Percentiles rank a stretch among this genome's conserved stretches.
These are phyloP conservation scores for Poecilia velifera DNA, from an alignment of 2,797 vertebrate genomes.

Conservation along the genomic window DNA sequence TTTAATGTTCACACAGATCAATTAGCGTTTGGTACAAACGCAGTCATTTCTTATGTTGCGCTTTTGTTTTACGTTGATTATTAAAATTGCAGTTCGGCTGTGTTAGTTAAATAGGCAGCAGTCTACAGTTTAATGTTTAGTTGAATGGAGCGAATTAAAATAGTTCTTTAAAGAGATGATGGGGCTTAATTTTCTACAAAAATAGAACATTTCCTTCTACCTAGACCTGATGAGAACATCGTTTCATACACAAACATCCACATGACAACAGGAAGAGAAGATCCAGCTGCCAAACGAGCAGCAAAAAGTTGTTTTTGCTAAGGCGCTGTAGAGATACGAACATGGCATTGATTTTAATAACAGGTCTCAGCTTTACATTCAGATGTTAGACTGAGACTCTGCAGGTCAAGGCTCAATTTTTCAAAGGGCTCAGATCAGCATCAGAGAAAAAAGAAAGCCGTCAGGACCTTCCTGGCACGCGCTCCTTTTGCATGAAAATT, in stretches of 20 bases:
- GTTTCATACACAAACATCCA: background rate
- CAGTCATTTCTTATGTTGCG: background rate
- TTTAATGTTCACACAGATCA: background rate
- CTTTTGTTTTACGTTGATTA: background rate
- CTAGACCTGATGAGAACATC: background rate
- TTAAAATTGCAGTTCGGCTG: background rate
- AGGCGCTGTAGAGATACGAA: background rate
- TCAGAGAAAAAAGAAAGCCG: background rate
- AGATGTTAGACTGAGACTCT: background rate
- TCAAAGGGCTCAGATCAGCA: background rate
- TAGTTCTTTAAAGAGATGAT: background rate
- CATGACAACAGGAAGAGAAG: background rate
- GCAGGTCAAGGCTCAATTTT: background rate
- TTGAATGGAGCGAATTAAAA: background rate
- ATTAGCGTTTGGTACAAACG: background rate
- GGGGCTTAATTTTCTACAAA: background rate
- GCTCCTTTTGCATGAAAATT: background rate
- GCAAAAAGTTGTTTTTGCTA: background rate
- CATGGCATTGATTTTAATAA: background rate
- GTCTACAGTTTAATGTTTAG: background rate
- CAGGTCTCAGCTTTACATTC: background rate
- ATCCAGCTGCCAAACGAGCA: background rate
- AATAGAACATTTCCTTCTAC: background rate
- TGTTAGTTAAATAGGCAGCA: background rate
- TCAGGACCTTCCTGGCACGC: background rate